Percentiles rank a stretch among this genome's conserved stretches.
Conservation (phyloP, 1,140 invertebrate genomes). For the Platorchestia sp. region DNA sequence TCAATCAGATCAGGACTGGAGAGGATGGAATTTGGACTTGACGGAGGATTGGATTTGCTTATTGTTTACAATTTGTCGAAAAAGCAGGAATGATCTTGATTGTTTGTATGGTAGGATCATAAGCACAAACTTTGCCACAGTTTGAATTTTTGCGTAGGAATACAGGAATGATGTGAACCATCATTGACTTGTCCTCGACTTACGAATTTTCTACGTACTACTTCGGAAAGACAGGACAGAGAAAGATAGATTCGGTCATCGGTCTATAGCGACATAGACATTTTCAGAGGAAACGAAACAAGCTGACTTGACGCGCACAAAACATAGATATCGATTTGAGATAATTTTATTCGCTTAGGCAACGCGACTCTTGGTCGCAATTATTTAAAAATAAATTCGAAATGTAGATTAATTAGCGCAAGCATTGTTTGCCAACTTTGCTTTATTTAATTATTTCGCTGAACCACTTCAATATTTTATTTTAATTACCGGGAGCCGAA, state of each 20-base stretch:
- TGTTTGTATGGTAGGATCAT: not conserved
- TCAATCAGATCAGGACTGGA: not conserved
- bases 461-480: not conserved
- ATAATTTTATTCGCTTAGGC: not conserved
- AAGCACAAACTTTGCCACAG: not conserved
- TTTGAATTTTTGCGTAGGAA: not conserved
- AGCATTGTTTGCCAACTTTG: not conserved
- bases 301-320: not conserved
- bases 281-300: slow-evolving; percentile 35
- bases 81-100: not conserved
- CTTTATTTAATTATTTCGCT: not conserved
- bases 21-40: not conserved
- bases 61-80: not conserved
- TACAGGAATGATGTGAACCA: not conserved
- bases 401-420: slow-evolving; percentile 7
- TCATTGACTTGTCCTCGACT: not conserved
- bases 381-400: not conserved
- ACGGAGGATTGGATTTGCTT: not conserved
- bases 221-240: slow-evolving; percentile 33
- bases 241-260: slow-evolving; percentile 51
- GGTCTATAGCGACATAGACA: slow-evolving; percentile 50
- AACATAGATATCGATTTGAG: not conserved
- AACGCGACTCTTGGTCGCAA: not conserved
- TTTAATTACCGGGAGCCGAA: slow-evolving; percentile 31
- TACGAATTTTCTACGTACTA: not conserved